Percentiles rank a stretch among this genome's conserved stretches.
Conservation (phyloP, 37 sponge, comb jelly and placozoan genomes). For the Geodia barretti region DNA sequence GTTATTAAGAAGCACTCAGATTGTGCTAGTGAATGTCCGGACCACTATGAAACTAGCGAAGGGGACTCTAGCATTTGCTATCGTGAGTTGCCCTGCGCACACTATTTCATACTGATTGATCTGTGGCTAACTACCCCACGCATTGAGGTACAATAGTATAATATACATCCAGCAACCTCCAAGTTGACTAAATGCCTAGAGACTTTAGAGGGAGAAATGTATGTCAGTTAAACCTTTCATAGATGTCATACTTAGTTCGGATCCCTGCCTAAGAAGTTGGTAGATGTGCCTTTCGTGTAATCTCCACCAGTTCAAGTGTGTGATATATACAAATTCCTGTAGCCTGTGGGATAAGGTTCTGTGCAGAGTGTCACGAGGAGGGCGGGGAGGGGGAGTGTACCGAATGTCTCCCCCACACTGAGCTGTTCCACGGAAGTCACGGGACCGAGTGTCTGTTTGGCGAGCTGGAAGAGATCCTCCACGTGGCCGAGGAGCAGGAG, state of each 20-base stretch:
- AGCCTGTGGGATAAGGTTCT: slow-evolving; percentile 44
- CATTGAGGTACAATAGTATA: no score
- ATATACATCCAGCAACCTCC: no score
- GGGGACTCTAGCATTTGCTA: not conserved
- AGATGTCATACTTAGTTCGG: no score
- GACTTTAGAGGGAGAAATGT: no score
- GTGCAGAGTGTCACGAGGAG: slow-evolving; percentile 22
- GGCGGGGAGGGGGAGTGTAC: not conserved
- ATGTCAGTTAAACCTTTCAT: no score
- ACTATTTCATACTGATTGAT: no score
- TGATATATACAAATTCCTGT: no score
- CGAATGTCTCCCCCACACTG: slow-evolving; percentile 8
- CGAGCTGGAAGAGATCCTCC: not conserved
- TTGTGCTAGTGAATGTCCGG: not conserved
- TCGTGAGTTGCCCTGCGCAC: not conserved
- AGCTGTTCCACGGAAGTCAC: not conserved
- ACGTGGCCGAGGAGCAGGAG: slow-evolving; percentile 9
- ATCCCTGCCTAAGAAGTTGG: no score
- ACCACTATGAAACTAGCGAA: not conserved
- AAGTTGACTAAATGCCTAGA: no score
- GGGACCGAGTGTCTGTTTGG: not conserved
- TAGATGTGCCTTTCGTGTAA: no score
- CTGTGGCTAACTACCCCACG: no score
- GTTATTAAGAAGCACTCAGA: not conserved
- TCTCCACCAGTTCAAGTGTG: no score